phyloP scores from a whole-genome alignment of 2,797 vertebrate genomes.

The Atherinosoma microstoma region DNA sequence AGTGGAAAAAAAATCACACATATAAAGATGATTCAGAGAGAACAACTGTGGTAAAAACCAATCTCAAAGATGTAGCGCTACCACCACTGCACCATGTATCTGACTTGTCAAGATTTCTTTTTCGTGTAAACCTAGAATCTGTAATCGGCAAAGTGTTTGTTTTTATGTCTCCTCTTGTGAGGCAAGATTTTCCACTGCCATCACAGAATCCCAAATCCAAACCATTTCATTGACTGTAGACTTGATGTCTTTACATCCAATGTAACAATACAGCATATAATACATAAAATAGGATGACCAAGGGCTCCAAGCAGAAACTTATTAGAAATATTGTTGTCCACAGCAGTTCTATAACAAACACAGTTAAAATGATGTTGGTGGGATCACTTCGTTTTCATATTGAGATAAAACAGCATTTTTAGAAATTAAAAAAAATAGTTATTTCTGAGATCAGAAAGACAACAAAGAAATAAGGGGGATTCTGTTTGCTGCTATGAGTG shows the following conservation, averaged over 20 bases:
- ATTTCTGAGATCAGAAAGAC: neutral
- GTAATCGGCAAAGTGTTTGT: neutral
- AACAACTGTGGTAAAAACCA: constrained; percentile 28
- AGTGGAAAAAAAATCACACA: constrained; percentile 32
- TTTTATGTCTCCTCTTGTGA: neutral
- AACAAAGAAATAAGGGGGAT: neutral
- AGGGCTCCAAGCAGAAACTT: neutral
- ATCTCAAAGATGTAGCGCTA: constrained; percentile 53
- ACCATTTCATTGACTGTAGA: neutral
- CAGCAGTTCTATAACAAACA: neutral
- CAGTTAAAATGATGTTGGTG: neutral
- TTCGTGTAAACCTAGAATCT: constrained; percentile 7
- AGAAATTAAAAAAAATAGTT: neutral
- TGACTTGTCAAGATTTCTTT: constrained; percentile 18
- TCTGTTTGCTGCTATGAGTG: constrained; percentile 1
- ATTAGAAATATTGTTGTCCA: neutral
- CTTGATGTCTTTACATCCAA: neutral
- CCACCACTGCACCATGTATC: constrained; percentile 57
- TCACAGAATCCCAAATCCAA: neutral
- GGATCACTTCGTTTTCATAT: neutral
- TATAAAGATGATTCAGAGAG: constrained; percentile 48
- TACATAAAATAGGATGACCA: neutral
- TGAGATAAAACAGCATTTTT: neutral
- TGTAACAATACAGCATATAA: neutral
- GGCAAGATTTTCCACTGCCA: neutral